These are phyloP conservation scores for Dicyrtoma fusca DNA, from an alignment of 2,888 invertebrate species.

Conservation along the genomic window DNA sequence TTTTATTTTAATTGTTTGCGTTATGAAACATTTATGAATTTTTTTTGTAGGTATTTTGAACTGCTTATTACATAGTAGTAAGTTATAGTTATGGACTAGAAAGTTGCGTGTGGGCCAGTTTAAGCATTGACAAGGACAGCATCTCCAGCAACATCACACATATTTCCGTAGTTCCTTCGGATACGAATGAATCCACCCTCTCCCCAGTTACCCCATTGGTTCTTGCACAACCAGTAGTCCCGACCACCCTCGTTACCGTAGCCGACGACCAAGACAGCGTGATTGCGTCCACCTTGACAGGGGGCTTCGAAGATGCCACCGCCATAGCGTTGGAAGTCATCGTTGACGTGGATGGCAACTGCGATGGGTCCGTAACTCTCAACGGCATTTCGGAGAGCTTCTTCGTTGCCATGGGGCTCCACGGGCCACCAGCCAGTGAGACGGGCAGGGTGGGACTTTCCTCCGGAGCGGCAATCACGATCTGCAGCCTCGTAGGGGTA, in stretches of 20 bases:
- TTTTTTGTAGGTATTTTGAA: too few relatives aligned
- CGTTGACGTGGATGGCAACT: constrained; percentile 23
- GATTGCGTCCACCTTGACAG: constrained; percentile 23
- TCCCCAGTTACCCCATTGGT: constrained; percentile 26
- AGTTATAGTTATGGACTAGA: too few relatives aligned
- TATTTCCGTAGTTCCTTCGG: constrained; percentile 18
- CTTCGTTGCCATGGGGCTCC: constrained; percentile 13
- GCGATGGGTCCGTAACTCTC: constrained; percentile 14
- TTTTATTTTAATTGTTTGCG: too few relatives aligned
- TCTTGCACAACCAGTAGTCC: constrained; percentile 27
- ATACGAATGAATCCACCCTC: constrained; percentile 20
- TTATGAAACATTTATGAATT: too few relatives aligned
- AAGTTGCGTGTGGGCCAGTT: not conserved
- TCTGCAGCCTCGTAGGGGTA: constrained; percentile 20
- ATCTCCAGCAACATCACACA: constrained; percentile 27
- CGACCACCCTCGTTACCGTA: constrained; percentile 13
- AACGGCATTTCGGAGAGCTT: constrained; percentile 15
- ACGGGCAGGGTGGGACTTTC: constrained; percentile 2
- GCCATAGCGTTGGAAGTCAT: not conserved
- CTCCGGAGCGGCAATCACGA: not conserved
- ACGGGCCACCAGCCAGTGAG: constrained; percentile 20
- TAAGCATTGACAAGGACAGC: constrained; percentile 24
- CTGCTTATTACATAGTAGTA: too few relatives aligned
- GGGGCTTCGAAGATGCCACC: constrained; percentile 17
- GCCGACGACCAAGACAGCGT: constrained; percentile 23